Base-by-base conservation (phyloP, 2,113 vertebrate species). In the Loxodonta africana region DNA sequence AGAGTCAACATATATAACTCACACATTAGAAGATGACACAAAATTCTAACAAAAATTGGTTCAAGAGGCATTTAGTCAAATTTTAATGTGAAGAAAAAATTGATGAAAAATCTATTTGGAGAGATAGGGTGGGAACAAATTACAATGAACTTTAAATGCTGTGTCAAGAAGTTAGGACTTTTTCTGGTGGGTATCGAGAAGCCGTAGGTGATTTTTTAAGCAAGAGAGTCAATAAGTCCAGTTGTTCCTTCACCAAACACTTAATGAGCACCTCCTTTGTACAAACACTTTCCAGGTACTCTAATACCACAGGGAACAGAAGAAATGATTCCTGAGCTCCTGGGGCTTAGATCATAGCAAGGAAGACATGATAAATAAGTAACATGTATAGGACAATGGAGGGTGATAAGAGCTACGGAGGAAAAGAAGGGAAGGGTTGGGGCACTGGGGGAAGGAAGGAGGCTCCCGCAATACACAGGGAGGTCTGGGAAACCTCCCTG, bases 81-180 rank as follows among this genome's bases (percentile, higher is more conserved):
- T 33, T 76, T 81, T 73, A 95, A 26, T 20, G 26, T 15, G n/a
- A 80, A 81, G 53, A 46, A 84, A 88, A 84, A 46, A 81, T 0
- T 21, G 53, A 14, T 60, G 33, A 77, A 88, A 94, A 44, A 51
- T 28, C 15, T 25, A 69, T 21, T 67, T 91, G 23, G 82, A 74
- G 82, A 25, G 41, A 28, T 2, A 48, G 76, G 1, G 6, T 48
- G 57, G 77, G 7, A 84, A 94, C 23, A 82, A 65, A 26, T 86
- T 92, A 57, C 14, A 77, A 83, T 20, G 30, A 87, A 20, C 62
- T 97, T 90, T 81, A 83, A 90, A 88, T 71, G 28, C 18, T 91
- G 48, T 65, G 51, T 89, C 1, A 5, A 67, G 53, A 53, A 91
- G 14, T 76, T n/a, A 71, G 33, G 28, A 15, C 28, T 74, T 86